Evolutionary conservation across 2,888 invertebrate species (phyloP).

Genomic region (Orthosia gracilis): DNA sequence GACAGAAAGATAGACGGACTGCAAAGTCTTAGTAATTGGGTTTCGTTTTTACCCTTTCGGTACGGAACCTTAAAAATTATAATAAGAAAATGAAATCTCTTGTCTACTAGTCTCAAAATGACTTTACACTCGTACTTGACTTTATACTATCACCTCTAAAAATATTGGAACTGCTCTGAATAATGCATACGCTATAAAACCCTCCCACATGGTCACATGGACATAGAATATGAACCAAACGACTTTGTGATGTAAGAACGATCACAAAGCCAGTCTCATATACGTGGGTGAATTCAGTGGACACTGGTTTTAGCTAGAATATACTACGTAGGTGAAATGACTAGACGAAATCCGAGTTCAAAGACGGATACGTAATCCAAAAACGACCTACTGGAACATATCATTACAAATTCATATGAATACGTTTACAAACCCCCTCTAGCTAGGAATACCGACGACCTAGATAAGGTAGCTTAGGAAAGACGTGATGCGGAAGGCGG

Average conservation of each 20-base stretch:
- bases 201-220: slow-evolving; percentile 5
- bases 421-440: not conserved
- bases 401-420: slow-evolving; percentile 8
- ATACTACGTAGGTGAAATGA: not conserved
- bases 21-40: too few species aligned
- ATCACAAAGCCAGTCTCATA: slow-evolving; percentile 12
- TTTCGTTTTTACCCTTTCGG: too few species aligned
- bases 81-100: too few species aligned
- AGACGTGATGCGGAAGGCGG: not conserved
- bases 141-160: not conserved
- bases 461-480: not conserved
- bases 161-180: slow-evolving; percentile 2
- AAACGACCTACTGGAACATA: not conserved
- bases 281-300: slow-evolving; percentile 3
- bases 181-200: slow-evolving; percentile 31
- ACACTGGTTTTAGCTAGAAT: slow-evolving; percentile 11
- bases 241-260: slow-evolving; percentile 21
- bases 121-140: not conserved
- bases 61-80: too few species aligned
- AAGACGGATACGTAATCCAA: slow-evolving; percentile 25
- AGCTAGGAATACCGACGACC: not conserved
- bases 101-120: not conserved
- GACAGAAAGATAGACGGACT: too few species aligned
- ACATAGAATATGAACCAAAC: slow-evolving; percentile 7
- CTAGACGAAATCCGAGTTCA: slow-evolving; percentile 20